A percentile compares a stretch with the other conserved stretches of the same genome.
Evolutionary conservation across 2,113 vertebrate genomes (phyloP).

Genomic region (Taurulus bubalis): DNA sequence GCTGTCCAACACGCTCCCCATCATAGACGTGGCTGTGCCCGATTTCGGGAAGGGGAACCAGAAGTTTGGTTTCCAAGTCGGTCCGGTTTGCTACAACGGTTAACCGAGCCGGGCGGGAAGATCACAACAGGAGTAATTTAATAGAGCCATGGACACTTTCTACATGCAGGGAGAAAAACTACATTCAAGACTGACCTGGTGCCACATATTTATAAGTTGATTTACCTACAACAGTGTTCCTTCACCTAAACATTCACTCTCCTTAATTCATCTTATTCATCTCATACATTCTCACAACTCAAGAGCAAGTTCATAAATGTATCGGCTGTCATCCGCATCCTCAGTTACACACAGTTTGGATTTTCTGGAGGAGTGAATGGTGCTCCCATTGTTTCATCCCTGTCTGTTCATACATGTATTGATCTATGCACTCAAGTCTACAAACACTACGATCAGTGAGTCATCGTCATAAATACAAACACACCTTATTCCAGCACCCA

Average conservation of each 20-base stretch:
- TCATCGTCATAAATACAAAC: background rate
- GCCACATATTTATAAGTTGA: conserved; percentile 74
- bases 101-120: conserved; percentile 72
- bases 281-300: conserved; percentile 7
- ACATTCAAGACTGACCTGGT: conserved; percentile 56
- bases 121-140: conserved; percentile 52
- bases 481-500: conserved; percentile 6
- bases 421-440: conserved; percentile 34
- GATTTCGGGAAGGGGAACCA: conserved; percentile 96
- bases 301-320: background rate
- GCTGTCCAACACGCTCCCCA: conserved; percentile 90
- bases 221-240: conserved; percentile 64
- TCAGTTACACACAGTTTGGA: background rate
- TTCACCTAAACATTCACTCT: conserved; percentile 15
- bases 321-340: conserved; percentile 9
- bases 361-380: conserved; percentile 30
- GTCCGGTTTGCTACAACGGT: conserved; percentile 94
- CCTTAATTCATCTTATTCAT: background rate
- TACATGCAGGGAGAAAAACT: conserved; percentile 72
- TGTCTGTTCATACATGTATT: conserved; percentile 19
- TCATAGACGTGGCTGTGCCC: conserved; percentile 92
- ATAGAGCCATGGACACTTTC: conserved; percentile 74
- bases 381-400: conserved; percentile 38
- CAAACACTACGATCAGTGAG: background rate
- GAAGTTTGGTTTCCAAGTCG: conserved; percentile 98